Percentiles rank a stretch among this genome's conserved stretches.
Evolutionary conservation across 2,113 vertebrate species (phyloP).

Genomic region (Callipepla squamata): DNA sequence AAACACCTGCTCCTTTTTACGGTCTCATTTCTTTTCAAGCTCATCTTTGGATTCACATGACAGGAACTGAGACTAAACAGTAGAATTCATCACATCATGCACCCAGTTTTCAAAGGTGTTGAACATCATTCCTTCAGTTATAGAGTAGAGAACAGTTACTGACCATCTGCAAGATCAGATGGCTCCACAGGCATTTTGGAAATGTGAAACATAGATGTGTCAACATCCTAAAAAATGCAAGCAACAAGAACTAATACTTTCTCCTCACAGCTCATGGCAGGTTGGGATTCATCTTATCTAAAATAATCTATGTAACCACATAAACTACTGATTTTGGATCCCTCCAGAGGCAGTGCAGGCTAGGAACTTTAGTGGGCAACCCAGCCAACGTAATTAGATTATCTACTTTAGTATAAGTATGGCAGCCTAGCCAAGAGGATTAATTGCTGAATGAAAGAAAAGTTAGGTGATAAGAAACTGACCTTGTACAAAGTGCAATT

Average conservation of each 20-base stretch:
- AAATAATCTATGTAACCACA: neutral
- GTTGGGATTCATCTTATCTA: neutral
- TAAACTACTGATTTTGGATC: neutral
- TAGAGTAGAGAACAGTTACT: neutral
- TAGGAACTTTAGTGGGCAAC: neutral
- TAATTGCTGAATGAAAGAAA: neutral
- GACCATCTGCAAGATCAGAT: neutral
- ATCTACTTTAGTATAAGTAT: accelerated
- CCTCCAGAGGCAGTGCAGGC: accelerated
- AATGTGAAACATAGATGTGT: neutral
- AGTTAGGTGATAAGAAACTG: neutral
- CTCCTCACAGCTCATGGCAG: neutral
- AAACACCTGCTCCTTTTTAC: neutral
- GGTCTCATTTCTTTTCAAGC: neutral
- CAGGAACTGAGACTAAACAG: neutral
- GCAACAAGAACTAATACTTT: neutral
- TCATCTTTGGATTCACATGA: neutral
- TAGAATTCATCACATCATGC: neutral
- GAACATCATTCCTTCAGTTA: neutral
- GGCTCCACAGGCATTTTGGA: neutral
- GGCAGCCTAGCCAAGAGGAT: neutral
- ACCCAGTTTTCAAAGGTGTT: neutral
- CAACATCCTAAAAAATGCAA: neutral
- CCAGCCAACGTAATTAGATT: neutral
- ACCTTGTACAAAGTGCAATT: neutral